phyloP scores from a whole-genome alignment of 2,113 vertebrate genomes.

The Corythornis cristatus region DNA sequence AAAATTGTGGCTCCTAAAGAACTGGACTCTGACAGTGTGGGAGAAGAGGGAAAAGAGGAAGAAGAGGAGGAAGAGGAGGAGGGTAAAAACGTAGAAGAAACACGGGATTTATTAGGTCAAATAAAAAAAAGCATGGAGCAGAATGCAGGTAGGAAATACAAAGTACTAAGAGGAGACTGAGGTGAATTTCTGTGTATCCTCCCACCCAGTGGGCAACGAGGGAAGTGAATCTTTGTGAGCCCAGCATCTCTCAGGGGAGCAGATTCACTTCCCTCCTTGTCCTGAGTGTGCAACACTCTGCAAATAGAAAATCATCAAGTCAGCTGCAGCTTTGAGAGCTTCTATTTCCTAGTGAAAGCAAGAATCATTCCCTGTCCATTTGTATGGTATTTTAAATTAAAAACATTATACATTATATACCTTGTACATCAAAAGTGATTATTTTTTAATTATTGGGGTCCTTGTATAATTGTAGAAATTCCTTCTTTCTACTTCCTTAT shows the following conservation, averaged over 20 bases:
- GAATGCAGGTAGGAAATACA: constrained; percentile 74
- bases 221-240: no score
- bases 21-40: neutral
- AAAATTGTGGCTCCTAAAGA: constrained; percentile 45
- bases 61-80: constrained; percentile 64
- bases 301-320: neutral
- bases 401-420: neutral
- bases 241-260: no score
- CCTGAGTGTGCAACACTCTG: neutral
- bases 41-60: constrained; percentile 3
- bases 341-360: neutral
- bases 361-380: neutral
- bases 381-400: neutral
- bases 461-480: neutral
- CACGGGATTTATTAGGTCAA: constrained; percentile 76
- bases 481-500: neutral
- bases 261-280: no score
- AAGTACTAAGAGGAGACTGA: neutral
- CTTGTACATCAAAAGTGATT: neutral
- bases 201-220: no score
- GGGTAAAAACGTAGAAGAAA: constrained; percentile 42
- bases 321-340: neutral
- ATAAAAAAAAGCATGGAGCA: constrained; percentile 83
- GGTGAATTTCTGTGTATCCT: neutral
- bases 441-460: neutral